These are phyloP conservation scores for Chymomyza caudatula DNA, from an alignment of 2,888 invertebrate species.

Conservation along the genomic window DNA sequence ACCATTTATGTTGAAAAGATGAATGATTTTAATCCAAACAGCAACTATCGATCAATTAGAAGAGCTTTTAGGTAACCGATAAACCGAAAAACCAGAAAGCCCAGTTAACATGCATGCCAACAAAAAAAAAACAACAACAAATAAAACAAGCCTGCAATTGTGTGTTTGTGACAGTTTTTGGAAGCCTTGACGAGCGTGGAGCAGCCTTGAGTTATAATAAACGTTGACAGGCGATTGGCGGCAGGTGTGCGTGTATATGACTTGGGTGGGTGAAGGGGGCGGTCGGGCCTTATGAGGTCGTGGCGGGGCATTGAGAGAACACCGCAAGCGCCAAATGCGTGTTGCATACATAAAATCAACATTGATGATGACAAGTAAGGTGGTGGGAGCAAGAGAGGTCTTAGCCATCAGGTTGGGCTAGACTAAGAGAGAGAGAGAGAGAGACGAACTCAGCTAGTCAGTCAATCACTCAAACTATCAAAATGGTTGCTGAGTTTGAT, in stretches of 20 bases:
- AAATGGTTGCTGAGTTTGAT: constrained; percentile 6
- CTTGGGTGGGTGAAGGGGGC: background rate
- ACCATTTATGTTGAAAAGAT: too few species aligned
- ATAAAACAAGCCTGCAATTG: too few species aligned
- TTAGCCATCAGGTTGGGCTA: constrained; percentile 22
- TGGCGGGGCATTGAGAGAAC: too few species aligned
- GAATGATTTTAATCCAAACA: too few species aligned
- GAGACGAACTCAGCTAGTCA: background rate
- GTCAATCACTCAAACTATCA: constrained; percentile 10
- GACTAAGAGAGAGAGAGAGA: constrained; percentile 1
- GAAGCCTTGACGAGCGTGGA: constrained; percentile 18
- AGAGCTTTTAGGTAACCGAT: background rate
- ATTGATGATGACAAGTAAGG: background rate
- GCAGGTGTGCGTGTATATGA: background rate
- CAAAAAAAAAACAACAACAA: too few species aligned
- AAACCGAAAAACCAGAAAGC: background rate
- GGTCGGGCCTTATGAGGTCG: too few species aligned
- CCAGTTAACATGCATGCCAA: background rate
- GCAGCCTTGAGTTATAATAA: constrained; percentile 29
- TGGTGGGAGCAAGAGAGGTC: constrained; percentile 27
- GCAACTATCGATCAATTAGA: background rate
- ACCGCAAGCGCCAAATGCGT: constrained; percentile 45
- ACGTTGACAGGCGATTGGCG: constrained; percentile 26
- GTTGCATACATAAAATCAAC: constrained; percentile 38
- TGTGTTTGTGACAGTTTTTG: constrained; percentile 15